These are phyloP conservation scores for Chironomus striatipennis DNA, from an alignment of 1,140 invertebrate species.

Conservation along the genomic window DNA sequence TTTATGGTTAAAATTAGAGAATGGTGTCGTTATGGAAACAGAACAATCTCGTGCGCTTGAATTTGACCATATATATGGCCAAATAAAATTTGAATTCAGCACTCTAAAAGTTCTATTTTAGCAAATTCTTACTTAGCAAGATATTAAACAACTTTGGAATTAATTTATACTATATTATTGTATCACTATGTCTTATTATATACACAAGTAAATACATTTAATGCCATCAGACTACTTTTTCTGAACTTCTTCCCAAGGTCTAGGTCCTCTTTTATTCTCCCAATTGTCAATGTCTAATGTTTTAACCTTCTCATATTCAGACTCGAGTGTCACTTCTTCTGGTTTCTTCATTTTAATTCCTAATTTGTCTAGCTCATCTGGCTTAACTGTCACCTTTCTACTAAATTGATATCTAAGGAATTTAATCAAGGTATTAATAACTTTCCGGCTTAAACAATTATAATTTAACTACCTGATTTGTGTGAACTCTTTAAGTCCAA, in stretches of 20 bases:
- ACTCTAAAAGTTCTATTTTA: too few relatives aligned
- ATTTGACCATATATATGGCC: too few relatives aligned
- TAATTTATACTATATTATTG: too few relatives aligned
- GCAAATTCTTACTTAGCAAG: too few relatives aligned
- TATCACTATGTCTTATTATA: too few relatives aligned
- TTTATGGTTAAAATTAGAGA: background rate
- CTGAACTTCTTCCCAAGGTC: slow-evolving; percentile 65
- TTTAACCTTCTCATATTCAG: slow-evolving; percentile 61
- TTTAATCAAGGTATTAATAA: background rate
- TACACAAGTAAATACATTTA: background rate
- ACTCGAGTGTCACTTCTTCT: slow-evolving; percentile 58
- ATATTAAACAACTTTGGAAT: too few relatives aligned
- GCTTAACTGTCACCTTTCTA: slow-evolving; percentile 47
- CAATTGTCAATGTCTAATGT: slow-evolving; percentile 66
- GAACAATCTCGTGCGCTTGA: background rate
- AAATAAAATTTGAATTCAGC: too few relatives aligned
- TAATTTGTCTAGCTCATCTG: slow-evolving; percentile 52
- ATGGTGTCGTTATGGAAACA: background rate
- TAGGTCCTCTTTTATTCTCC: slow-evolving; percentile 67
- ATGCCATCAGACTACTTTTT: background rate
- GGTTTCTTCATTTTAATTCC: slow-evolving; percentile 57
- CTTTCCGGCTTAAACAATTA: background rate
- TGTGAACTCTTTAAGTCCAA: slow-evolving; percentile 60
- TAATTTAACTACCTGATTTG: slow-evolving; percentile 48
- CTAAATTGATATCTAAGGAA: slow-evolving; percentile 56